Evolutionary conservation across 2,113 vertebrate genomes (phyloP).

Genomic region (Pachypanchax playfairii): DNA sequence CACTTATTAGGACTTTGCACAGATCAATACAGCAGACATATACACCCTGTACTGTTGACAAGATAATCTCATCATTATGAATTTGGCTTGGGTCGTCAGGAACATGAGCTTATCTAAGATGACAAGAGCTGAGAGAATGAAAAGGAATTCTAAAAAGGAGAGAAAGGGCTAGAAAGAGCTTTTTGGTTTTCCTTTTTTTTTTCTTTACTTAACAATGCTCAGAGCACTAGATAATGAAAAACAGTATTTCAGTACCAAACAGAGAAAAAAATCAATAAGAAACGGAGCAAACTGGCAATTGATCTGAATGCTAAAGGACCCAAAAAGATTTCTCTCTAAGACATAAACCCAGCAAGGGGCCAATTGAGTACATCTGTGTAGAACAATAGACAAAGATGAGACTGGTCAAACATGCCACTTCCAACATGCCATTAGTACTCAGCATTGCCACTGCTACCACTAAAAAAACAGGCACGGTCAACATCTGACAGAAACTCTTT

Average conservation of each 20-base stretch:
- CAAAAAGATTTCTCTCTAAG: slow-evolving; percentile 54
- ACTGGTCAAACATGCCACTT: slow-evolving; percentile 46
- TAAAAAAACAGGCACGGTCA: slow-evolving; percentile 40
- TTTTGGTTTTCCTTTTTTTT: neutral
- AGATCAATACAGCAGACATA: slow-evolving; percentile 76
- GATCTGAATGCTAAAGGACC: slow-evolving; percentile 61
- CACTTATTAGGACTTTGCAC: slow-evolving; percentile 73
- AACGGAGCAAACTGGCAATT: slow-evolving; percentile 56
- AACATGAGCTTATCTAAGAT: slow-evolving; percentile 77
- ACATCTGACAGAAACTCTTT: slow-evolving; percentile 51
- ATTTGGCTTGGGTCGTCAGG: slow-evolving; percentile 74
- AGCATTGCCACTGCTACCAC: slow-evolving; percentile 16
- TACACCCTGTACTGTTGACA: slow-evolving; percentile 75
- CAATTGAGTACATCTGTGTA: slow-evolving; percentile 50
- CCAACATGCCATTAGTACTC: slow-evolving; percentile 54
- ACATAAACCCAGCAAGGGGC: slow-evolving; percentile 57
- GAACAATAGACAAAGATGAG: slow-evolving; percentile 45
- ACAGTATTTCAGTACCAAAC: slow-evolving; percentile 58
- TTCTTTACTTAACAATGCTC: slow-evolving; percentile 53
- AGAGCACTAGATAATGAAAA: slow-evolving; percentile 59
- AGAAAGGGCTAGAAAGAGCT: neutral
- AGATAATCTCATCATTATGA: slow-evolving; percentile 82
- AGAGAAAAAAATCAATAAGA: slow-evolving; percentile 61
- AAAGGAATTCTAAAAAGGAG: slow-evolving; percentile 27
- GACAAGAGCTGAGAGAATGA: slow-evolving; percentile 62